phyloP scores from a whole-genome alignment of 2,797 vertebrate genomes.

The Alca torda region DNA sequence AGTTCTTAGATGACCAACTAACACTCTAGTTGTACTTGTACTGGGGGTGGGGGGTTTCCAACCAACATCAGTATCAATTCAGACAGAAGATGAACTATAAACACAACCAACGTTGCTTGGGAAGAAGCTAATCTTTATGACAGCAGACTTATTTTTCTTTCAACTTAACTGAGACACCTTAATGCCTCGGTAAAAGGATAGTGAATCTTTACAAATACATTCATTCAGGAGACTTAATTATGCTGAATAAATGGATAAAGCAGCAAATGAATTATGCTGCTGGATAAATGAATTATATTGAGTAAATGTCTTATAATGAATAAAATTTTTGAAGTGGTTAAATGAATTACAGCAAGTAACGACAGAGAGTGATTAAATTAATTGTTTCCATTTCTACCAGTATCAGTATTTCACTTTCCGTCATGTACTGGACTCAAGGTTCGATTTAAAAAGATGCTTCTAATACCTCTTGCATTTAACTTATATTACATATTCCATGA shows the following conservation, averaged over 20 bases:
- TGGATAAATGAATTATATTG: constrained; percentile 39
- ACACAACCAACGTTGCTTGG: background rate
- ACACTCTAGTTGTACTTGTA: background rate
- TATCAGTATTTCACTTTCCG: background rate
- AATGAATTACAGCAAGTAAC: constrained; percentile 5
- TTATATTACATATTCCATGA: background rate
- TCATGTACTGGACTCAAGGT: background rate
- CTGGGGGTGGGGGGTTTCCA: background rate
- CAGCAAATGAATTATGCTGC: constrained; percentile 31
- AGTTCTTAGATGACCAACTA: background rate
- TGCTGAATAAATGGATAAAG: constrained; percentile 27
- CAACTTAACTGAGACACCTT: background rate
- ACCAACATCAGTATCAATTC: background rate
- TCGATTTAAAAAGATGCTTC: background rate
- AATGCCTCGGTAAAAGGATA: background rate
- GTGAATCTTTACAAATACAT: constrained; percentile 16
- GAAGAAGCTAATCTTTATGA: background rate
- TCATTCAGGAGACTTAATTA: constrained; percentile 35
- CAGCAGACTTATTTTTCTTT: background rate
- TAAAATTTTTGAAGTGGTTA: constrained; percentile 25
- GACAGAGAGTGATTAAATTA: constrained; percentile 6
- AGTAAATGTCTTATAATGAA: constrained; percentile 34
- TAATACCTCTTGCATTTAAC: background rate
- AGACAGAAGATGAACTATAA: background rate
- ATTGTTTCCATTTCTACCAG: constrained; percentile 19